Base-by-base conservation (phyloP, 2,888 invertebrate species). In the Chrysotoxum bicinctum region DNA sequence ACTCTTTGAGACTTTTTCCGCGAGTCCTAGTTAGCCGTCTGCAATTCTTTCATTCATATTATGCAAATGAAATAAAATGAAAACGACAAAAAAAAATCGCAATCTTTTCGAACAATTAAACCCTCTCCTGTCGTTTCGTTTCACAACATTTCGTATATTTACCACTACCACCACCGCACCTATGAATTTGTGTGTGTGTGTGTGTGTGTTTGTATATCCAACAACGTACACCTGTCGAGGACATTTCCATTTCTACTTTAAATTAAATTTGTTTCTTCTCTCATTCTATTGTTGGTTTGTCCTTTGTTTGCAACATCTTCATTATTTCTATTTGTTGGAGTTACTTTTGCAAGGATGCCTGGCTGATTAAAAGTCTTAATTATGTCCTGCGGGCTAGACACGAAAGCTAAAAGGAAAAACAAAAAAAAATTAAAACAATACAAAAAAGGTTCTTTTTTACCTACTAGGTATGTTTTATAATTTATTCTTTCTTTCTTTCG, bases 331-430 rank as follows among this genome's bases (percentile, higher is more conserved):
- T 26, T 64, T 66, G 64, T 21, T 26, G 56, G 50, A 76, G 76
- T 81, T 78, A 74, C 74, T 83, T 74, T 69, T 66, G 43, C 73
- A 74, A 54, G 58, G 64, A 70, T 84, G 74, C 74, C 54, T 70
- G 62, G 70, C 75, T 75, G 70, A 84, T 84, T 79, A 74, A 75
- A 70, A 79, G 70, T 75, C 83, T 84, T 84, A 84, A 84, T 84
- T 84, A 84, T 84, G 74, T 84, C 83, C 83, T 77, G 83, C 21
- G 60, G 74, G 69, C 60, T 75, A 66, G 79, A 70, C 79, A 40
- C 16, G 64, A 69, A 48, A 52, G 77, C 23, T 37, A 60, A 26
- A 52, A 16, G 21, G 19, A 72, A 12, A 48, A 26, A 40, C 16
- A 37, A 54, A 50, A 52, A 32, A 52, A 35, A 48, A 64, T 14